Evolutionary conservation across 2,888 invertebrate species (phyloP), one percentile per base, ranked within the genome.

Genomic region (Pomacea canaliculata): DNA sequence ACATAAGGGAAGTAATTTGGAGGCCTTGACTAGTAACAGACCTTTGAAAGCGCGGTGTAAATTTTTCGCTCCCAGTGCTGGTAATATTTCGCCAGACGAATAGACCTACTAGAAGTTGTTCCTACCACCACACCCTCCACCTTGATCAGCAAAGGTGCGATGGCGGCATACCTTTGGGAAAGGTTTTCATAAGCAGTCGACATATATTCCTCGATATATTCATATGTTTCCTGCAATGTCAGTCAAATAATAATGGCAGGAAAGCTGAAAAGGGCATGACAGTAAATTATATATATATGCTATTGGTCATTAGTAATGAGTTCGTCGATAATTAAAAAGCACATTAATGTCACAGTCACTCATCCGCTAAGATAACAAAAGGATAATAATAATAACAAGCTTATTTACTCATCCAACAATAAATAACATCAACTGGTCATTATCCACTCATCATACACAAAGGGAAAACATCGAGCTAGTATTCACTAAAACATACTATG

Each of bases 71-170:
- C 97, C 95, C 96, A 97, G 89, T 92, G 93, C 0, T 92, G 91
- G 86, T 96, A 97, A 88, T 95, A 96, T 0, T 93, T 91, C 92
- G 88, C 0, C 95, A 97, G 95, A 76, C 94, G 93, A 0, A 92
- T 88, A 0, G 94, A 94, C 71, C 92, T 92, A 2, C 96, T 96
- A 0, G 95, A 94, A 81, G 94, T 94, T 1, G 95, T 94, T 76
- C 94, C 94, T 59, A 95, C 92, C 1, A 96, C 94, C 56, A 97
- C 91, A 80, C 94, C 95, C 91, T 97, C 97, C 72, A 96, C 89
- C 91, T 97, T 97, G 84, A 94, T 94, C 19, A 97, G 92, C 76
- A 96, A 94, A 0, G 96, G 95, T 0, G 95, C 94, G 67, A 96
- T 92, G 0, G 94, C 94, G 66, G 94, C 93, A 88, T 96, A 96